Evolutionary conservation across 2,113 vertebrate genomes (phyloP).

Genomic region (Equus przewalskii): DNA sequence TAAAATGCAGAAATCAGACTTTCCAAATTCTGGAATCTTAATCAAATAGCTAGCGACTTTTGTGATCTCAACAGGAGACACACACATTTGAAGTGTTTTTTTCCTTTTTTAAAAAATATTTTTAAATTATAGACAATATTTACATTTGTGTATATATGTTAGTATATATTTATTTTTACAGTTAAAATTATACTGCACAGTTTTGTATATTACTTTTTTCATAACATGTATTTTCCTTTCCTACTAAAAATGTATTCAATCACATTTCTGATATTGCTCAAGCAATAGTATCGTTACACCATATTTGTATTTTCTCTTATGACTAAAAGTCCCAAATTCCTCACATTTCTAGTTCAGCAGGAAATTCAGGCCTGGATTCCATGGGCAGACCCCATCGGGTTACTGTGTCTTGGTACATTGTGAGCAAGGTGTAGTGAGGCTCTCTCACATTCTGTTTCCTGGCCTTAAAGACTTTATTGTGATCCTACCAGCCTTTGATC

Average conservation of each 20-base stretch:
- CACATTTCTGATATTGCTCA: not conserved
- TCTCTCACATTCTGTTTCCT: not conserved
- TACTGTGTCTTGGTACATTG: slow-evolving; percentile 27
- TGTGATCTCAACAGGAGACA: not conserved
- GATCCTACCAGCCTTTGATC: not conserved
- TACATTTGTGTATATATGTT: not conserved
- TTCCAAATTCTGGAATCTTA: not conserved
- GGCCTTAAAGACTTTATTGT: not conserved
- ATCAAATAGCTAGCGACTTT: not conserved
- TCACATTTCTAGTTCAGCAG: slow-evolving; percentile 87
- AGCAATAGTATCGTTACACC: slow-evolving; percentile 46
- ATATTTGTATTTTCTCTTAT: slow-evolving; percentile 82
- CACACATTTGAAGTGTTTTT: not conserved
- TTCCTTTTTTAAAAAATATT: not conserved
- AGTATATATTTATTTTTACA: not conserved
- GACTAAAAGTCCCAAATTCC: slow-evolving; percentile 82
- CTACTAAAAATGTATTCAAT: slow-evolving; percentile 28
- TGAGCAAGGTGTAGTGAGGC: slow-evolving; percentile 63
- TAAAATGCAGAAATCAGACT: not conserved
- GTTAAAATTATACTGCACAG: not conserved
- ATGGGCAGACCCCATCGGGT: slow-evolving; percentile 77
- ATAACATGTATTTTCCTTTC: not conserved
- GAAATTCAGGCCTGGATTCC: slow-evolving; percentile 83
- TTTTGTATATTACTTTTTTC: not conserved
- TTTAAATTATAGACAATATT: not conserved